Evolutionary conservation across 2,888 invertebrate genomes (phyloP).

Genomic region (Brachyopa scutellaris): DNA sequence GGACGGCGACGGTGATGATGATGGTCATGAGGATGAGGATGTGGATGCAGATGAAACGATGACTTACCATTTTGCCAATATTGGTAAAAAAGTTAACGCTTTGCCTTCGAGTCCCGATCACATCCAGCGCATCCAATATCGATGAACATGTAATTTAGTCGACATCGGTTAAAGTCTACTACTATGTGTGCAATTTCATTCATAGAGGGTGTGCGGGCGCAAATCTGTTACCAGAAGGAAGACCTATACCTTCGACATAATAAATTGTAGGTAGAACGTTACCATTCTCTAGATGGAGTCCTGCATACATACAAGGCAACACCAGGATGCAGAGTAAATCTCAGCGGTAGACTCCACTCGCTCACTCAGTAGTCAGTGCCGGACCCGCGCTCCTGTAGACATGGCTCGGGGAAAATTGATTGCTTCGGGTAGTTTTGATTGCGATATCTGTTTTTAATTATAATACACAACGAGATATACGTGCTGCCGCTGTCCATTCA

Average conservation of each 20-base stretch:
- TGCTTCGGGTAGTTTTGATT: constrained; percentile 73
- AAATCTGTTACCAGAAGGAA: neutral
- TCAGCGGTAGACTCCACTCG: constrained; percentile 1
- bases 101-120: neutral
- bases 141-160: constrained; percentile 72
- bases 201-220: constrained; percentile 66
- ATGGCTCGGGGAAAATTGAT: constrained; percentile 67
- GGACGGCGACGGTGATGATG: constrained; percentile 26
- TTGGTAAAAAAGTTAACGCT: constrained; percentile 70
- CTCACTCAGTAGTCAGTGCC: neutral
- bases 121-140: constrained; percentile 44
- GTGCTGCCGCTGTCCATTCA: constrained; percentile 26
- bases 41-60: constrained; percentile 63
- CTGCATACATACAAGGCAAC: neutral
- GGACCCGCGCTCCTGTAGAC: constrained; percentile 38
- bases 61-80: constrained; percentile 71
- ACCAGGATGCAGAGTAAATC: neutral
- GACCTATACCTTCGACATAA: constrained; percentile 49
- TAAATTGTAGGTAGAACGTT: constrained; percentile 68
- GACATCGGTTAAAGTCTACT: constrained; percentile 52
- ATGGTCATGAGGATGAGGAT: constrained; percentile 51
- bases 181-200: constrained; percentile 58
- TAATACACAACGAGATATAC: constrained; percentile 63
- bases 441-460: constrained; percentile 73
- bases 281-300: constrained; percentile 41